These are phyloP conservation scores for Tachina lurida DNA, from an alignment of 2,888 invertebrate genomes.

Conservation along the genomic window DNA sequence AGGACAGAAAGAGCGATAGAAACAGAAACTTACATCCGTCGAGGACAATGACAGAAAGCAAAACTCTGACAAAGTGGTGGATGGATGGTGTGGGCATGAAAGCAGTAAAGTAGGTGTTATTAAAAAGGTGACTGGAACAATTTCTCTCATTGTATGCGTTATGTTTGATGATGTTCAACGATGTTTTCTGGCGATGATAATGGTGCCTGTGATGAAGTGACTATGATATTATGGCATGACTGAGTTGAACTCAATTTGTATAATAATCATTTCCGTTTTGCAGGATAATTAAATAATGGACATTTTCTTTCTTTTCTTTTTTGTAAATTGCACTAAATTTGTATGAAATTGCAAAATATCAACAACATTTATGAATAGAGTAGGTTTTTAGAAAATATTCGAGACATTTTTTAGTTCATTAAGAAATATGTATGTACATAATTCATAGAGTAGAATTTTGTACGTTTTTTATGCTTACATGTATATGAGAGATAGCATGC, in stretches of 20 bases:
- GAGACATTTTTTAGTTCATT: background rate
- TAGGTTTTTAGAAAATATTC: background rate
- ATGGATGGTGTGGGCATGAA: background rate
- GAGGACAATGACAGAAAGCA: slow-evolving; percentile 46
- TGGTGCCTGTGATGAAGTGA: slow-evolving; percentile 37
- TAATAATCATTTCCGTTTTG: slow-evolving; percentile 68
- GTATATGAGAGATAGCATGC: too few species aligned
- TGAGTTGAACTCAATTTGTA: slow-evolving; percentile 66
- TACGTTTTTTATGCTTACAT: too few species aligned
- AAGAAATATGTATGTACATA: too few species aligned
- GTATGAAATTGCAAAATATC: slow-evolving; percentile 8
- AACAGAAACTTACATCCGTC: slow-evolving; percentile 18
- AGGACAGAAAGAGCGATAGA: background rate
- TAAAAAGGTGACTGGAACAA: slow-evolving; percentile 59
- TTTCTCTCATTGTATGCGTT: slow-evolving; percentile 24
- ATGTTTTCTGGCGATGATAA: slow-evolving; percentile 52
- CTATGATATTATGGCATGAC: slow-evolving; percentile 47
- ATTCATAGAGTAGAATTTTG: too few species aligned
- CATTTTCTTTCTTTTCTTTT: background rate
- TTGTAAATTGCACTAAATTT: background rate
- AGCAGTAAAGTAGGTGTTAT: slow-evolving; percentile 63
- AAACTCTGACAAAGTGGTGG: slow-evolving; percentile 1
- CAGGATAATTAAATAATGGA: slow-evolving; percentile 68
- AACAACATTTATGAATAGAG: slow-evolving; percentile 5
- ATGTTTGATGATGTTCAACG: slow-evolving; percentile 52